Percentiles rank a stretch among this genome's conserved stretches.
phyloP scores from a whole-genome alignment of 2,888 invertebrate species.

The Rhamphomyia laevipes region DNA sequence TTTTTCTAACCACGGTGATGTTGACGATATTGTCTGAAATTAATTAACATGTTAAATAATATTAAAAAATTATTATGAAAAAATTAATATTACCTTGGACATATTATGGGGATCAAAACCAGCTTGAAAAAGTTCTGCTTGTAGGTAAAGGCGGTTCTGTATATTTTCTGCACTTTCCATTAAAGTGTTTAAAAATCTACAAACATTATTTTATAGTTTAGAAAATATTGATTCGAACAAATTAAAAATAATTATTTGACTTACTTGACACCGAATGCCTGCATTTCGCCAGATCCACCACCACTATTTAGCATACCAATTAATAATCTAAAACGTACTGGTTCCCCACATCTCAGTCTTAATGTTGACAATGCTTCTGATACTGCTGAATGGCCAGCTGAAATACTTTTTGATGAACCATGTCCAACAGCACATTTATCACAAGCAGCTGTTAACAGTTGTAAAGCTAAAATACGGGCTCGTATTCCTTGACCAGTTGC shows the following conservation, averaged over 20 bases:
- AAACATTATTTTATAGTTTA: no score
- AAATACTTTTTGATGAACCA: conserved; percentile 38
- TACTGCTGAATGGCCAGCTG: conserved; percentile 69
- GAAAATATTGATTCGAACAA: no score
- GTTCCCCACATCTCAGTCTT: conserved; percentile 78
- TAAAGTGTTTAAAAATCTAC: conserved; percentile 68
- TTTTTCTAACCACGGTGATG: conserved; percentile 50
- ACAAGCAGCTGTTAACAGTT: conserved; percentile 78
- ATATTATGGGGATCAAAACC: conserved; percentile 51
- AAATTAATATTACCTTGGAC: conserved; percentile 33
- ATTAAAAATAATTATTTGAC: conserved; percentile 1
- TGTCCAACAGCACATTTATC: conserved; percentile 40
- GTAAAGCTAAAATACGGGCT: conserved; percentile 70
- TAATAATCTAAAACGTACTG: conserved; percentile 81
- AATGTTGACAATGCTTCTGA: conserved; percentile 85
- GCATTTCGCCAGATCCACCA: conserved; percentile 59
- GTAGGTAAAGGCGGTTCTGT: conserved; percentile 70
- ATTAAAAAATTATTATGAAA: not conserved
- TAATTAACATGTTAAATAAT: not conserved
- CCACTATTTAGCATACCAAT: conserved; percentile 78
- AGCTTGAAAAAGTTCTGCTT: conserved; percentile 73
- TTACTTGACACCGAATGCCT: conserved; percentile 61
- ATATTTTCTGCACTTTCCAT: conserved; percentile 61
- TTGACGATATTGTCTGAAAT: conserved; percentile 49
- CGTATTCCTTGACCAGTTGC: conserved; percentile 82